Evolutionary conservation across 2,113 vertebrate species (phyloP).

Genomic region (Pseudopodoces humilis): DNA sequence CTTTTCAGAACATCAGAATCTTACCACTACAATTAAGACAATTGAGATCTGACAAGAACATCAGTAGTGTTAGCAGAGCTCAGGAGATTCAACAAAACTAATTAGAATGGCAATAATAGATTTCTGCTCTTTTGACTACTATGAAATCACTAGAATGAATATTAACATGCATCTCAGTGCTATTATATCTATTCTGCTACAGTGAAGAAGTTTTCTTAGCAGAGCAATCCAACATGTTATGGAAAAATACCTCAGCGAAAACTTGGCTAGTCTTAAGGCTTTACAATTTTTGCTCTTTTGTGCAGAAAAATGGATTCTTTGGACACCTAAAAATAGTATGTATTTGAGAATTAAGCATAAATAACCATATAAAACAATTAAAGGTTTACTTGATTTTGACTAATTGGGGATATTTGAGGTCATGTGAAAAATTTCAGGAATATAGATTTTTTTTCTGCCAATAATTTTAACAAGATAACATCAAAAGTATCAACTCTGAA

Average conservation of each 20-base stretch:
- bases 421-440: background rate
- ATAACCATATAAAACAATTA: background rate
- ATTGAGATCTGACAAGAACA: background rate
- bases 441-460: background rate
- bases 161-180: background rate
- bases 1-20: background rate
- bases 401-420: background rate
- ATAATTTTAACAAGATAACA: background rate
- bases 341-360: background rate
- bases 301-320: background rate
- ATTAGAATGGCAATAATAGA: background rate
- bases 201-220: background rate
- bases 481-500: background rate
- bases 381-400: background rate
- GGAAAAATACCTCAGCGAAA: background rate
- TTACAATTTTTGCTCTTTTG: rapidly evolving
- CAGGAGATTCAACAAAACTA: background rate
- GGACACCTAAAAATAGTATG: background rate
- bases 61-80: background rate
- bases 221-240: background rate
- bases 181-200: background rate
- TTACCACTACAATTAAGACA: background rate
- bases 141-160: background rate
- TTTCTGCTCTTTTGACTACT: background rate
- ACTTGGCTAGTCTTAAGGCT: background rate